Evolutionary conservation across 1,140 invertebrate species (phyloP).

Genomic region (Gryon sp.): DNA sequence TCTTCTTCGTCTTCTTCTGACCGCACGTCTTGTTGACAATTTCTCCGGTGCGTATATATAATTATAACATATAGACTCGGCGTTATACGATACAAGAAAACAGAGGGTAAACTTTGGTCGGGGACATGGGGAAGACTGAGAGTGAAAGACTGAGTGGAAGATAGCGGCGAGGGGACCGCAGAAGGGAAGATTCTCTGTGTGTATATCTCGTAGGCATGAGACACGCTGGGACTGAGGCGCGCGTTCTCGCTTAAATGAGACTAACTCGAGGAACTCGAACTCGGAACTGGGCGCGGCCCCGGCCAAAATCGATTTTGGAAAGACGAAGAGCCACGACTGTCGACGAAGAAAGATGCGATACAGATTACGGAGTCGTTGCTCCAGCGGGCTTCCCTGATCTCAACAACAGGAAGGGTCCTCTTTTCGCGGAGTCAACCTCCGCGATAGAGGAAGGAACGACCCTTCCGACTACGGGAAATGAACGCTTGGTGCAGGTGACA

Average conservation of each 20-base stretch:
- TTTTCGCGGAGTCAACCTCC: conserved; percentile 30
- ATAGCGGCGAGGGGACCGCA: conserved; percentile 49
- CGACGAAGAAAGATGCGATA: conserved; percentile 68
- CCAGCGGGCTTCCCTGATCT: conserved; percentile 69
- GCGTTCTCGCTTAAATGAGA: conserved; percentile 76
- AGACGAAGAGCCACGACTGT: conserved; percentile 69
- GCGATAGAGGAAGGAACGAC: conserved; percentile 15
- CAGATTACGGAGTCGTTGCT: conserved; percentile 72
- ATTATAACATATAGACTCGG: conserved; percentile 60
- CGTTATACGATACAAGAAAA: conserved; percentile 63
- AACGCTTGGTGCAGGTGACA: conserved; percentile 54
- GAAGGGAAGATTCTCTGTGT: conserved; percentile 44
- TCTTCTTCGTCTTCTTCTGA: conserved; percentile 22
- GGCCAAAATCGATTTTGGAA: conserved; percentile 78
- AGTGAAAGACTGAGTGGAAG: conserved; percentile 29
- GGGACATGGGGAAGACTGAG: not conserved
- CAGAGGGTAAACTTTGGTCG: conserved; percentile 42
- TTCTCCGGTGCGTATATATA: conserved; percentile 51
- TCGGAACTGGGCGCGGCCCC: conserved; percentile 74
- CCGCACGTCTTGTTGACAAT: conserved; percentile 56
- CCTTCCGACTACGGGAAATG: conserved; percentile 51
- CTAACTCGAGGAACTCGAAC: conserved; percentile 71
- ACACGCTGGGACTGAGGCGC: conserved; percentile 60
- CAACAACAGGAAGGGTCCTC: conserved; percentile 66
- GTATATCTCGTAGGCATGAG: conserved; percentile 67